Conservation (phyloP, 2,113 vertebrate species). For the Grammomys surdaster region DNA sequence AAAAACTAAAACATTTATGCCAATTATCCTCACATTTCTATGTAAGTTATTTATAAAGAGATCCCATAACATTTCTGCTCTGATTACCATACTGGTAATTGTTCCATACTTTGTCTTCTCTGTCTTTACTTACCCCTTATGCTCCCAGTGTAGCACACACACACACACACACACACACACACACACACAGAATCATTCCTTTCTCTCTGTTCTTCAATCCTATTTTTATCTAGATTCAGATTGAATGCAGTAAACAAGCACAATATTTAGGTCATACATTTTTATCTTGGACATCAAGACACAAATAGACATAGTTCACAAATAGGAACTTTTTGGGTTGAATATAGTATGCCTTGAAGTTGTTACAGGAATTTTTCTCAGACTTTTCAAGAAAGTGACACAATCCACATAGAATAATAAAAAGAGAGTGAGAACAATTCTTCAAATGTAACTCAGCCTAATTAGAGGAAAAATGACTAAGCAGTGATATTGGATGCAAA, state of each 20-base stretch:
- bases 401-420: slow-evolving; percentile 11
- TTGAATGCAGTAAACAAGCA: not conserved
- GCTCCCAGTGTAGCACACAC: not conserved
- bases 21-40: not conserved
- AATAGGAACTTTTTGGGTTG: not conserved
- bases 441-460: slow-evolving; percentile 12
- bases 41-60: not conserved
- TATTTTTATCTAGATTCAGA: not conserved
- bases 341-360: not conserved
- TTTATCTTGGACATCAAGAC: not conserved
- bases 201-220: not conserved
- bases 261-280: slow-evolving; percentile 2
- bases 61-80: not conserved
- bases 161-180: not conserved
- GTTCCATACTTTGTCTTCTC: not conserved
- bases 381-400: slow-evolving; percentile 15
- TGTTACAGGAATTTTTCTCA: slow-evolving; percentile 38
- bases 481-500: not conserved
- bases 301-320: slow-evolving; percentile 45
- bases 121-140: not conserved
- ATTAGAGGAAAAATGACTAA: slow-evolving; percentile 34
- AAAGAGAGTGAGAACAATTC: not conserved
- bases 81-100: not conserved
- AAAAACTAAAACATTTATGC: not conserved
- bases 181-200: not conserved